Percentiles rank a stretch among this genome's conserved stretches.
Evolutionary conservation across 1,140 invertebrate genomes (phyloP).

Genomic region (Hermetia illucens): DNA sequence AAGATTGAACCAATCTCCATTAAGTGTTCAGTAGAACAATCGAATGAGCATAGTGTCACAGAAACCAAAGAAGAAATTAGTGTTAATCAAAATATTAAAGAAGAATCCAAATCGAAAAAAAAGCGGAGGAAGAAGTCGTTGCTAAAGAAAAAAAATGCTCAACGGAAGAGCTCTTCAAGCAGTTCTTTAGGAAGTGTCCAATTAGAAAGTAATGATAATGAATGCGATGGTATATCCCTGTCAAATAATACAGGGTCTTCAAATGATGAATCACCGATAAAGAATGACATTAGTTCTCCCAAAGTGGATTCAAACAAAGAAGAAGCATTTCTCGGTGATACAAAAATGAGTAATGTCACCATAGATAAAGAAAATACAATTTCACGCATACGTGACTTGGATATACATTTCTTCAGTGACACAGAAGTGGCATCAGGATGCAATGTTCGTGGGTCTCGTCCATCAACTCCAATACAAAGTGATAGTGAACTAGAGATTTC

Average conservation of each 20-base stretch:
- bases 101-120: slow-evolving; percentile 42
- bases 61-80: slow-evolving; percentile 27
- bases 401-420: slow-evolving; percentile 84
- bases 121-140: slow-evolving; percentile 63
- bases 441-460: slow-evolving; percentile 38
- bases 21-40: neutral
- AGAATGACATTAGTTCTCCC: too few relatives aligned
- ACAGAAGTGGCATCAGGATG: slow-evolving; percentile 48
- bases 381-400: slow-evolving; percentile 33
- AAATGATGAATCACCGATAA: slow-evolving; percentile 18
- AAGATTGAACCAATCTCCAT: slow-evolving; percentile 18
- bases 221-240: slow-evolving; percentile 6
- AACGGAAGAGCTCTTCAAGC: slow-evolving; percentile 48
- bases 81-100: slow-evolving; percentile 19
- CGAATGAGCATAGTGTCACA: slow-evolving; percentile 13
- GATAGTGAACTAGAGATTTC: slow-evolving; percentile 86
- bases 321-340: too few relatives aligned
- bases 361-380: neutral
- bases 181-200: slow-evolving; percentile 18
- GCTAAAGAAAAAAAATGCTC: slow-evolving; percentile 60
- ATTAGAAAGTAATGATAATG: slow-evolving; percentile 11
- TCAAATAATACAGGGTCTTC: slow-evolving; percentile 15
- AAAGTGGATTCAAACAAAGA: too few relatives aligned
- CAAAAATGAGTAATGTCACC: too few relatives aligned
- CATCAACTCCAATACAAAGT: slow-evolving; percentile 73